These are phyloP conservation scores for Sylvicola fuscatus DNA, from an alignment of 2,888 invertebrate species.

Conservation along the genomic window DNA sequence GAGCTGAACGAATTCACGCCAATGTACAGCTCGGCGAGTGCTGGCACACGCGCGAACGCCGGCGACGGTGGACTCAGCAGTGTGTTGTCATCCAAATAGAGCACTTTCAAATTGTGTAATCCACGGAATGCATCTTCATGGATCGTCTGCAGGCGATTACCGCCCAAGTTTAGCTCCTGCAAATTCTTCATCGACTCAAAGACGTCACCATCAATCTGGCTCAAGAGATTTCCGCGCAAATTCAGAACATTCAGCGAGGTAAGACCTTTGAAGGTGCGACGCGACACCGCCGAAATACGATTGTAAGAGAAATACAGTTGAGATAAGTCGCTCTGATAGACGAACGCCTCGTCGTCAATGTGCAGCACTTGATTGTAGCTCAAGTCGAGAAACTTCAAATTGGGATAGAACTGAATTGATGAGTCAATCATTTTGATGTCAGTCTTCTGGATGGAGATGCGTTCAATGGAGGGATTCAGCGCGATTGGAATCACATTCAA, in stretches of 20 bases:
- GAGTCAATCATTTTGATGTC: conserved; percentile 41
- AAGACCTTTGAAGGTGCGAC: conserved; percentile 36
- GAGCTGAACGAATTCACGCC: conserved; percentile 36
- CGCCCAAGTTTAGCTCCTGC: conserved; percentile 39
- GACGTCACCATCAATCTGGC: conserved; percentile 32
- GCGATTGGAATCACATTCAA: conserved; percentile 49
- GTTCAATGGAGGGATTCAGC: conserved; percentile 42
- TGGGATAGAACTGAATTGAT: conserved; percentile 42
- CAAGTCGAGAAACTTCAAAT: conserved; percentile 39
- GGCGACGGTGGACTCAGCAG: conserved; percentile 33
- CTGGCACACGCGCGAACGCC: conserved; percentile 30
- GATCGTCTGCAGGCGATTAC: conserved; percentile 36
- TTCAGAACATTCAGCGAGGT: conserved; percentile 36
- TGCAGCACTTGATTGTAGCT: conserved; percentile 39
- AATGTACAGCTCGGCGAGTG: conserved; percentile 39
- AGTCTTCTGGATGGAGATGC: conserved; percentile 36
- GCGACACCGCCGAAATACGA: conserved; percentile 36
- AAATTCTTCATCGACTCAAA: conserved; percentile 34
- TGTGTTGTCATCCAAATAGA: conserved; percentile 40
- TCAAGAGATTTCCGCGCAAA: conserved; percentile 37
- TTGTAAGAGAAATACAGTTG: conserved; percentile 40
- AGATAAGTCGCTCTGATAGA: conserved; percentile 35
- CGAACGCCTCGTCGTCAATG: conserved; percentile 36
- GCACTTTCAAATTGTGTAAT: conserved; percentile 31
- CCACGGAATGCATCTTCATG: conserved; percentile 37